Evolutionary conservation across 2,888 invertebrate species (phyloP).

Genomic region (Nomada goodeniana): DNA sequence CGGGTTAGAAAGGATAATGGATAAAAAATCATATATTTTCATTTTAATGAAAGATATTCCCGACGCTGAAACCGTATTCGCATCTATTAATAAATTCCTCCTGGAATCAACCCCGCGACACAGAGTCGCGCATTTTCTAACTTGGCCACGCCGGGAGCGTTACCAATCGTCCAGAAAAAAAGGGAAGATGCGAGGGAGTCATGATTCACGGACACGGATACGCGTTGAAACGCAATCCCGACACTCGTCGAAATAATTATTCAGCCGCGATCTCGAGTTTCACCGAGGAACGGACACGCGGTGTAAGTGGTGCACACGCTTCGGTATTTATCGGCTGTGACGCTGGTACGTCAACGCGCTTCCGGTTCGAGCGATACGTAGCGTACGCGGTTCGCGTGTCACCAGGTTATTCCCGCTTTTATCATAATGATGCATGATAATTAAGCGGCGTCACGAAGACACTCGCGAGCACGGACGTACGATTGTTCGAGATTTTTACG

Average conservation of each 20-base stretch:
- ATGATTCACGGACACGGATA: slow-evolving; percentile 19
- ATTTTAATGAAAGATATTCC: too few relatives aligned
- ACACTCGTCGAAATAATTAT: slow-evolving; percentile 52
- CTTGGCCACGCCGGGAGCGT: too few relatives aligned
- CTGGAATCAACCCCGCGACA: too few relatives aligned
- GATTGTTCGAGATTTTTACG: slow-evolving; percentile 30
- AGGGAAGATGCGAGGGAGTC: not conserved
- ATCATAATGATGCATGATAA: slow-evolving; percentile 55
- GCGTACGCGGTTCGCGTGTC: slow-evolving; percentile 59
- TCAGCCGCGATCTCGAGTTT: slow-evolving; percentile 56
- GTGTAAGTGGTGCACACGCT: slow-evolving; percentile 61
- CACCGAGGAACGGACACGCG: slow-evolving; percentile 41
- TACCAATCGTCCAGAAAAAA: not conserved
- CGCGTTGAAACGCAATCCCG: slow-evolving; percentile 50
- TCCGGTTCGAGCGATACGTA: slow-evolving; percentile 47
- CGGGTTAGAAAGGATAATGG: too few relatives aligned
- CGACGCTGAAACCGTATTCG: too few relatives aligned
- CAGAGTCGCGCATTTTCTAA: too few relatives aligned
- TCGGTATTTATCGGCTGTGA: slow-evolving; percentile 60
- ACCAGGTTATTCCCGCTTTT: slow-evolving; percentile 45
- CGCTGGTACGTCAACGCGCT: slow-evolving; percentile 35
- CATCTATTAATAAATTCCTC: too few relatives aligned
- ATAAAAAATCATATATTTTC: too few relatives aligned
- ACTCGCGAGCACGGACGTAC: slow-evolving; percentile 7
- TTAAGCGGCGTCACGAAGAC: slow-evolving; percentile 45